phyloP scores from a whole-genome alignment of 64 coral and sea anemone genomes.

The Platygyra sinensis region DNA sequence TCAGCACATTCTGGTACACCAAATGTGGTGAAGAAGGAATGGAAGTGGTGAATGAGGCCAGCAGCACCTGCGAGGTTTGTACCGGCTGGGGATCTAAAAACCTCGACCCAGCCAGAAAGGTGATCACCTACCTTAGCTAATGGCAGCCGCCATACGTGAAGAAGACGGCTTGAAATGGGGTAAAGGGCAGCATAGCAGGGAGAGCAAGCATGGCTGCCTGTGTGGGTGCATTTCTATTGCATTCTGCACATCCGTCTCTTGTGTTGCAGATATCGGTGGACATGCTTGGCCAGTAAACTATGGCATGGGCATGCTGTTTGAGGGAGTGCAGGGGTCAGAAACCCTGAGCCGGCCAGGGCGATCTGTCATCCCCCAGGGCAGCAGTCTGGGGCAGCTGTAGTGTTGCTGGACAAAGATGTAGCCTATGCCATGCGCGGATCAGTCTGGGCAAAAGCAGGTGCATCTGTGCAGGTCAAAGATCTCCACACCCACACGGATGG shows the following conservation, averaged over 20 bases:
- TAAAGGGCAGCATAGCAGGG: neutral
- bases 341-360: too few relatives aligned
- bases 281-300: too few relatives aligned
- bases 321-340: too few relatives aligned
- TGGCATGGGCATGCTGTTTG: too few relatives aligned
- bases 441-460: too few relatives aligned
- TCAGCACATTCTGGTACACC: conserved; percentile 49
- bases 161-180: conserved; percentile 23
- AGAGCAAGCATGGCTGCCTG: conserved; percentile 2
- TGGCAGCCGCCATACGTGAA: neutral
- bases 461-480: too few relatives aligned
- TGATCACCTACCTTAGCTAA: neutral
- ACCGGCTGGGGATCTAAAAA: conserved; percentile 21
- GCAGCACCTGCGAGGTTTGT: conserved; percentile 11
- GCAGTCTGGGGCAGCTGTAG: too few relatives aligned
- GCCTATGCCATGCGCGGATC: too few relatives aligned
- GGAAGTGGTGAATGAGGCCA: conserved; percentile 23
- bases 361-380: too few relatives aligned
- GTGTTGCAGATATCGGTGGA: too few relatives aligned
- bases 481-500: too few relatives aligned
- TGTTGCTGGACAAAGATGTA: too few relatives aligned
- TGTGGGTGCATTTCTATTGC: conserved; percentile 7
- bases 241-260: neutral
- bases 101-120: conserved; percentile 33
- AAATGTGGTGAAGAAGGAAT: conserved; percentile 41